These are phyloP conservation scores for Neoseiulus cucumeris DNA, from an alignment of 1,140 invertebrate species.

Conservation along the genomic window DNA sequence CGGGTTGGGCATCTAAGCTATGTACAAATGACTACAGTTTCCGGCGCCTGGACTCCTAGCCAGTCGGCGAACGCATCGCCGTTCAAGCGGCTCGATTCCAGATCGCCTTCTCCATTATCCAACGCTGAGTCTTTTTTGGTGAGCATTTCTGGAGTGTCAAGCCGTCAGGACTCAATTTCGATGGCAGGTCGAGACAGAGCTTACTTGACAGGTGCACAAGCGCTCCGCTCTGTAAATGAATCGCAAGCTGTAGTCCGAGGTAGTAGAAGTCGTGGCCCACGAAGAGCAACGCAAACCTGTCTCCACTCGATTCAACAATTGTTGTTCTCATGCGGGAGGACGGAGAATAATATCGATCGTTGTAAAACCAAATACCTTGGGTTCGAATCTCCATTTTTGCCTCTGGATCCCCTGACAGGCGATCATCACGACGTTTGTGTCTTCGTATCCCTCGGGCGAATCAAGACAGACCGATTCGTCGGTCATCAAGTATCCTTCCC, in stretches of 20 bases:
- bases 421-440: conserved; percentile 37
- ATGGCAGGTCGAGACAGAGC: conserved; percentile 1
- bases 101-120: background rate
- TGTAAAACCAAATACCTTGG: conserved; percentile 10
- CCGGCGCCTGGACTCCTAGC: too few species aligned
- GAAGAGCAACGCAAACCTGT: too few species aligned
- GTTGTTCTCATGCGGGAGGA: background rate
- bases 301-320: background rate
- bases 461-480: conserved; percentile 52
- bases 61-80: too few species aligned
- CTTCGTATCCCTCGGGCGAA: conserved; percentile 34
- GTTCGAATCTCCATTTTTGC: conserved; percentile 42
- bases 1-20: too few species aligned
- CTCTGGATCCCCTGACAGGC: conserved; percentile 38
- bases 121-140: background rate
- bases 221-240: background rate
- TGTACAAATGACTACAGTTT: too few species aligned
- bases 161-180: conserved; percentile 1
- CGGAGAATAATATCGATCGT: conserved; percentile 7
- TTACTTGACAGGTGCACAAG: conserved; percentile 7
- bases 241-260: too few species aligned
- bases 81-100: background rate
- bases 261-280: too few species aligned
- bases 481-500: conserved; percentile 42
- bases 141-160: background rate